Base-by-base conservation (phyloP, 2,888 invertebrate species). In the Petrolisthes cinctipes region DNA sequence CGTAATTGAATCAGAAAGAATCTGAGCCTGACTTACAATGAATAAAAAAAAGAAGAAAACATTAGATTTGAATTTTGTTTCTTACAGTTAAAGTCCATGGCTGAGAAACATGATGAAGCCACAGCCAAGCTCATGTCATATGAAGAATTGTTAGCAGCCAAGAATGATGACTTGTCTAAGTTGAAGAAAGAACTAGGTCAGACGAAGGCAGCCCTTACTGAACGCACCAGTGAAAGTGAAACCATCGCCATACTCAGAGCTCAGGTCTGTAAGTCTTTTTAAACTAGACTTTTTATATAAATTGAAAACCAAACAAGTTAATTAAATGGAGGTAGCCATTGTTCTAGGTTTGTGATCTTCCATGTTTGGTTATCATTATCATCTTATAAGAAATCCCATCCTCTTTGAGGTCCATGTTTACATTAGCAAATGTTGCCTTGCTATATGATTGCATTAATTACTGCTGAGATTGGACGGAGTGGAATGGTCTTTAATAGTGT, bases 121-220 rank as follows among this genome's bases (percentile, higher is more conserved):
- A 90, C 89, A 23, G 90, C 90, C 66, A 90, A 90, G 79, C 82
- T 90, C 14, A 83, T 90, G 81, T 90, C 90, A 11, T 90, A 89
- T 83, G 90, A 90, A 71, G 90, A 90, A 81, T 85, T 90, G 7
- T 66, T 90, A 23, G 85, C 88, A 5, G 84, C 90, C 57, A 90
- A 90, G 86, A 90, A 90, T 83, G 90, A 90, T 37, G 90, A 89
- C 51, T 37, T 90, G 7, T 86, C 89, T 68, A 83, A 73, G 57
- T 75, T 90, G 23, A 90, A 90, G 86, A 90, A 89, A 71, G 89
- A 90, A 9, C 76, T 89, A 20, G 90, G 90, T 14, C 88, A 89
- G 76, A 81, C 90, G 54, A 90, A 90, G 78, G 90, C 90, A 51
- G 23, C 71, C 37, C 83, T 90, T 56, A 66, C 86, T 4, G 90